A percentile compares a stretch with the other conserved stretches of the same genome.
Conservation (phyloP, 2,888 invertebrate species). For the Dorcus hopei region DNA sequence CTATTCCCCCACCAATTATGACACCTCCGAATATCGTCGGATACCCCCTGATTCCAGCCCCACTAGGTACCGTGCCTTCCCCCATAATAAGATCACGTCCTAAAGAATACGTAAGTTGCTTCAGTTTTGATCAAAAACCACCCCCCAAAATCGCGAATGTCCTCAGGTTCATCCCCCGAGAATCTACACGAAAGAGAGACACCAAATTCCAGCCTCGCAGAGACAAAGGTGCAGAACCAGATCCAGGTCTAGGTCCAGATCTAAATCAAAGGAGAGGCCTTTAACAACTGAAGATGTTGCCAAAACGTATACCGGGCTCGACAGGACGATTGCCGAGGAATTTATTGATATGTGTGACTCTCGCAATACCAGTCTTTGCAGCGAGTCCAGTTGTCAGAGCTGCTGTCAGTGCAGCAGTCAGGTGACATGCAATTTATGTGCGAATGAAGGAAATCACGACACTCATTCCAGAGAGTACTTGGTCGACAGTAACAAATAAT, state of each 20-base stretch:
- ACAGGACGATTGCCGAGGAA: conserved; percentile 62
- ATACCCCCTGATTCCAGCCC: conserved; percentile 45
- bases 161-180: conserved; percentile 8
- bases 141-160: background rate
- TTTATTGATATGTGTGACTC: conserved; percentile 62
- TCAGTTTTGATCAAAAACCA: background rate
- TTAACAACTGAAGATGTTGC: conserved; percentile 56
- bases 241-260: conserved; percentile 25
- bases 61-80: conserved; percentile 43
- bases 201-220: conserved; percentile 8
- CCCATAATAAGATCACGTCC: conserved; percentile 37
- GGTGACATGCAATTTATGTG: conserved; percentile 6
- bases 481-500: conserved; percentile 25
- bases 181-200: conserved; percentile 4
- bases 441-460: conserved; percentile 18
- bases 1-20: conserved; percentile 36
- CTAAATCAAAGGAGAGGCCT: conserved; percentile 32
- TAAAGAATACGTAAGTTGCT: conserved; percentile 15
- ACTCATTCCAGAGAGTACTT: conserved; percentile 34
- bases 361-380: conserved; percentile 47
- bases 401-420: conserved; percentile 23
- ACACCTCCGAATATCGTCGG: conserved; percentile 28
- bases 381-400: conserved; percentile 30
- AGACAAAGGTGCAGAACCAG: conserved; percentile 4
- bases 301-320: conserved; percentile 60